Percentiles rank a stretch among this genome's conserved stretches.
These are phyloP conservation scores for Eulithis prunata DNA, from an alignment of 2,888 invertebrate species.

Conservation along the genomic window DNA sequence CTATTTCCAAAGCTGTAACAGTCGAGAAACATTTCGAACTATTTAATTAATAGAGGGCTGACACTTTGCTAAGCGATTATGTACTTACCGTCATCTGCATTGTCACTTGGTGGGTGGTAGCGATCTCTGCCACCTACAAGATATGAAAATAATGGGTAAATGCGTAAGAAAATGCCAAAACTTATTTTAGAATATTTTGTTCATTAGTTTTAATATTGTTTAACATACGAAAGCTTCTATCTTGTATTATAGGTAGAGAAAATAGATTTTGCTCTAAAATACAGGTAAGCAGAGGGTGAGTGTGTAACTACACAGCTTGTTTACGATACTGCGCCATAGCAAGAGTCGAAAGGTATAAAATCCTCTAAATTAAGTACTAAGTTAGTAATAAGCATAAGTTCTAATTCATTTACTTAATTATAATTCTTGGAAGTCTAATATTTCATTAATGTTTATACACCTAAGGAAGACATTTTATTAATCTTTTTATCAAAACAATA, in stretches of 20 bases:
- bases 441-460: background rate
- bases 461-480: background rate
- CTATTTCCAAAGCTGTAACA: background rate
- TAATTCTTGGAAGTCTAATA: background rate
- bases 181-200: no score
- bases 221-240: no score
- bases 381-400: background rate
- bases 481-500: background rate
- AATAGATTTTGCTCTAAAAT: no score
- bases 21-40: background rate
- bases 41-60: slow-evolving; percentile 2
- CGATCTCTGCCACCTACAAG: no score
- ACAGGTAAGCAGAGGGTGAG: no score
- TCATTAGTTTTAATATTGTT: no score
- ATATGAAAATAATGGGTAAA: no score
- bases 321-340: background rate
- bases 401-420: background rate
- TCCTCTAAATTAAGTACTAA: background rate
- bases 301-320: background rate
- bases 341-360: background rate
- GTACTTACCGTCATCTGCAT: background rate
- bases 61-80: background rate
- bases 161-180: no score
- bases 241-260: no score
- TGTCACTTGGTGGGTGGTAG: background rate